Conservation (phyloP, 2,797 vertebrate genomes). For the Onychomys leucogaster region DNA sequence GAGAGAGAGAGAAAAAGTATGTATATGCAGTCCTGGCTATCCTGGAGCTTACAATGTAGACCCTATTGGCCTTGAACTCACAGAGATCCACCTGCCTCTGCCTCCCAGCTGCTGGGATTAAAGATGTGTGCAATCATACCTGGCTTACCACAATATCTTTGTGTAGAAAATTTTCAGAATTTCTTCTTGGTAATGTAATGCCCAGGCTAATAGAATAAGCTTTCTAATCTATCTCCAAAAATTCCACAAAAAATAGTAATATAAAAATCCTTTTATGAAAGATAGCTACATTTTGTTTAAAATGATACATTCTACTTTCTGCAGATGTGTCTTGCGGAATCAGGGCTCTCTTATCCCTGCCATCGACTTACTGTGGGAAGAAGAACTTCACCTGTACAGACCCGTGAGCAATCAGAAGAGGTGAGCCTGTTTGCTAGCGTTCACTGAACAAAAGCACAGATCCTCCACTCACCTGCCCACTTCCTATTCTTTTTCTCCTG, state of each 20-base stretch:
- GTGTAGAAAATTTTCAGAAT: conserved; percentile 50
- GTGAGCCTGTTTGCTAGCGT: conserved; percentile 85
- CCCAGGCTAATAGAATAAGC: not conserved
- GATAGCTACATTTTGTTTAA: conserved; percentile 62
- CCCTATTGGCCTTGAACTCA: not conserved
- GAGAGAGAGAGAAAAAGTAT: no score
- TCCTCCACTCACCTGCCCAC: conserved; percentile 38
- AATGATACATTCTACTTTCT: conserved; percentile 77
- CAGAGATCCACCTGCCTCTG: not conserved
- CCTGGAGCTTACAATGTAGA: not conserved
- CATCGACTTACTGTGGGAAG: conserved; percentile 97
- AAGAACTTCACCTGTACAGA: conserved; percentile 94
- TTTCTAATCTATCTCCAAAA: conserved; percentile 62
- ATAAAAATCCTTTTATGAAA: conserved; percentile 7
- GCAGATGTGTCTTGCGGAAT: conserved; percentile 96
- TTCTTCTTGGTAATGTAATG: conserved; percentile 30
- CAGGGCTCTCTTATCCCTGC: conserved; percentile 96
- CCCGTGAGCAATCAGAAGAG: conserved; percentile 96
- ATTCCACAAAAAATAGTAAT: conserved; percentile 17
- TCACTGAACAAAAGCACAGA: conserved; percentile 22
- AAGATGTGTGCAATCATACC: not conserved
- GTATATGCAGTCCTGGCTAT: not conserved
- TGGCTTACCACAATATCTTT: not conserved
- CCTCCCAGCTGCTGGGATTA: not conserved
- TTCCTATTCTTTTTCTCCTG: conserved; percentile 65